phyloP scores from a whole-genome alignment of 1,140 invertebrate genomes.

The Drosophila arizonae region DNA sequence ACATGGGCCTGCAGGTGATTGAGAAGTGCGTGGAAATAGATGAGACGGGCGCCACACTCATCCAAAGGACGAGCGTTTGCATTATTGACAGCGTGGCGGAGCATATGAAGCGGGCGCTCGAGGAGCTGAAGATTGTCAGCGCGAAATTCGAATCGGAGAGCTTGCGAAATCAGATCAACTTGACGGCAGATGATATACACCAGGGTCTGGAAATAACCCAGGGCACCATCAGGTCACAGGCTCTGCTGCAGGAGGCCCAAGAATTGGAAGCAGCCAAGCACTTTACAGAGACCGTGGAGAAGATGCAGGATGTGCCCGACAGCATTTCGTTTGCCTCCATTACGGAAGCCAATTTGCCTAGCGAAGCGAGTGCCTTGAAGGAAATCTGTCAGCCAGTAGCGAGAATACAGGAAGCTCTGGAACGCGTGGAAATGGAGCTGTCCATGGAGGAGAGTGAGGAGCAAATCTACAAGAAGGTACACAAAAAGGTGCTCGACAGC shows the following conservation, averaged over 20 bases:
- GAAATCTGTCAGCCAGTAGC: slow-evolving; percentile 80
- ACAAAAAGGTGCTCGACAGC: slow-evolving; percentile 83
- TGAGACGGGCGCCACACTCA: slow-evolving; percentile 86
- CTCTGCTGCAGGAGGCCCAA: slow-evolving; percentile 83
- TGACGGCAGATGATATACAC: slow-evolving; percentile 83
- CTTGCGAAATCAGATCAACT: slow-evolving; percentile 82
- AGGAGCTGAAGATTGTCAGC: slow-evolving; percentile 83
- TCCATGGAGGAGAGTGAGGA: slow-evolving; percentile 81
- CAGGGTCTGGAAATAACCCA: slow-evolving; percentile 84
- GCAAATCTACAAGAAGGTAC: slow-evolving; percentile 75
- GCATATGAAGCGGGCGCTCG: slow-evolving; percentile 84
- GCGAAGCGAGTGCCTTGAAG: slow-evolving; percentile 80
- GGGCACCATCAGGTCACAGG: slow-evolving; percentile 84
- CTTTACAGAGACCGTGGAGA: slow-evolving; percentile 80
- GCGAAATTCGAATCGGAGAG: slow-evolving; percentile 60
- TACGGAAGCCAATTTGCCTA: slow-evolving; percentile 83
- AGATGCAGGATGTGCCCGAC: slow-evolving; percentile 83
- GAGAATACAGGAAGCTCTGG: slow-evolving; percentile 82
- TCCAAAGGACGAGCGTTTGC: slow-evolving; percentile 86
- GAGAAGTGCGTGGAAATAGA: slow-evolving; percentile 88
- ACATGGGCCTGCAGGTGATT: slow-evolving; percentile 86
- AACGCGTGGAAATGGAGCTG: slow-evolving; percentile 83
- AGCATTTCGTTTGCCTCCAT: slow-evolving; percentile 83
- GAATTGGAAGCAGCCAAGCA: slow-evolving; percentile 83
- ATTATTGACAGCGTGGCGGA: slow-evolving; percentile 85